A percentile compares a stretch with the other conserved stretches of the same genome.
Evolutionary conservation across 2,797 vertebrate species (phyloP).

Genomic region (Glyptemys insculpta): DNA sequence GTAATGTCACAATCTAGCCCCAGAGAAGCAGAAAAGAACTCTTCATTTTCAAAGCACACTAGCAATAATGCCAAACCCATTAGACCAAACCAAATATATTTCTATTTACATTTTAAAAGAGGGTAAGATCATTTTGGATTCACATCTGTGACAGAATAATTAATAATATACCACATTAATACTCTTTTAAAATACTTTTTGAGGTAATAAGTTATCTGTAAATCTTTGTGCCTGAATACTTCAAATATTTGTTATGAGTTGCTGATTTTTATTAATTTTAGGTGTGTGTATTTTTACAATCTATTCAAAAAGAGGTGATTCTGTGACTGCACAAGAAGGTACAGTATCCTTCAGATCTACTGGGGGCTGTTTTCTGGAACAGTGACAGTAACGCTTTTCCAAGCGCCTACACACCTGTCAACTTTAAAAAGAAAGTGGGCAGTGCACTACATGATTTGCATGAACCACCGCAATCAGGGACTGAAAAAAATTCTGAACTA

Average conservation of each 20-base stretch:
- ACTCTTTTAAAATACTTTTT: background rate
- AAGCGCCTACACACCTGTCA: constrained; percentile 76
- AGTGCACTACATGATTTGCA: constrained; percentile 57
- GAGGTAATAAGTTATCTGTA: background rate
- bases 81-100: background rate
- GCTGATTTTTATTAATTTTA: background rate
- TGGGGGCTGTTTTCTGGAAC: constrained; percentile 70
- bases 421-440: constrained; percentile 62
- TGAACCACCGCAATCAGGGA: constrained; percentile 50
- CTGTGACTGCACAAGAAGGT: constrained; percentile 54
- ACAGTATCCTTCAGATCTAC: constrained; percentile 55
- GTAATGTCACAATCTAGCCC: background rate
- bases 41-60: background rate
- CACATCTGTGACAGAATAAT: background rate
- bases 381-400: constrained; percentile 70
- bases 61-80: background rate
- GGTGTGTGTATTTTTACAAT: background rate
- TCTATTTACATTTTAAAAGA: background rate
- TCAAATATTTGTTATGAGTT: background rate
- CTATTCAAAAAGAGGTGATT: background rate
- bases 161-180: background rate
- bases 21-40: background rate
- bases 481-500: constrained; percentile 20
- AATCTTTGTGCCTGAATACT: background rate
- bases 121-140: background rate